A percentile compares a stretch with the other conserved stretches of the same genome.
phyloP scores from a whole-genome alignment of 2,888 invertebrate genomes.

The Coelogynopora nodosa region DNA sequence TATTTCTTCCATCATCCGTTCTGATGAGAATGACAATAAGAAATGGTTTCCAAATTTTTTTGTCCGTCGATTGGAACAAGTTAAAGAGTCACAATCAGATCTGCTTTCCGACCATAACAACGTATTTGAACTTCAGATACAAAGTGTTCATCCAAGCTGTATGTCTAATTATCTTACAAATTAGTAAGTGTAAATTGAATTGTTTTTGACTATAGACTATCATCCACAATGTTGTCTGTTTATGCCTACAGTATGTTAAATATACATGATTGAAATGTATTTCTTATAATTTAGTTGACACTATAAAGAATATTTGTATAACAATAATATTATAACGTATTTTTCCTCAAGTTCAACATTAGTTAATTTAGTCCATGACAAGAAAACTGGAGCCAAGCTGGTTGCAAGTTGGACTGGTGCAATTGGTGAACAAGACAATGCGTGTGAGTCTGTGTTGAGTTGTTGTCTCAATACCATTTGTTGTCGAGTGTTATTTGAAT shows the following conservation, averaged over 20 bases:
- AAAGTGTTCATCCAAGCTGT: constrained; percentile 29
- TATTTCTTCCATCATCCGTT: too few species aligned
- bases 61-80: constrained; percentile 32
- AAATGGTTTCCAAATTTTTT: constrained; percentile 38
- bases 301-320: too few species aligned
- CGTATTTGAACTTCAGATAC: constrained; percentile 35
- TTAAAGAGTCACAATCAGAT: constrained; percentile 35
- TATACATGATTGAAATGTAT: too few species aligned
- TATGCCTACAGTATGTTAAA: too few species aligned
- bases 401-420: constrained; percentile 93
- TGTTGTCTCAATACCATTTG: neutral
- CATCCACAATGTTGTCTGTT: too few species aligned
- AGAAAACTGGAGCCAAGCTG: constrained; percentile 74
- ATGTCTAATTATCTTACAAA: constrained; percentile 19
- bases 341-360: constrained; percentile 48
- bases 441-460: constrained; percentile 53
- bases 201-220: too few species aligned
- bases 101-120: constrained; percentile 6
- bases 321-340: too few species aligned
- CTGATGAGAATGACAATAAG: neutral
- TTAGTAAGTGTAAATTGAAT: constrained; percentile 33
- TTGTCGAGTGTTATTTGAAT: neutral
- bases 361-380: constrained; percentile 67
- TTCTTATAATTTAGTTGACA: too few species aligned
- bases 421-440: constrained; percentile 95